phyloP scores from a whole-genome alignment of 1,140 invertebrate species.

The Hydropsyche tenuis region DNA sequence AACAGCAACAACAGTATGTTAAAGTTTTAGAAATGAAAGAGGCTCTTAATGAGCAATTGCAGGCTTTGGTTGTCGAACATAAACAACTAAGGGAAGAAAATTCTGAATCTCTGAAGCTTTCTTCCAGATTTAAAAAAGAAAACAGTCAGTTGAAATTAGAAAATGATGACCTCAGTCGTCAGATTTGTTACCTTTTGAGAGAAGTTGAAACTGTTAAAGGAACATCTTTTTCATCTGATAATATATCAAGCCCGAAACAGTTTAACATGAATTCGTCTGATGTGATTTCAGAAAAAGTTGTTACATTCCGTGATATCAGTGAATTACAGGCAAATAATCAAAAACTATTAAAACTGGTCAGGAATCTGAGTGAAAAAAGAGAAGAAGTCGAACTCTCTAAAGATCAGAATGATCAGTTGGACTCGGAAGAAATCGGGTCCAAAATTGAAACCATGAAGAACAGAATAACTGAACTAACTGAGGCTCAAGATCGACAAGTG shows the following conservation, averaged over 20 bases:
- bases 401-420: constrained; percentile 66
- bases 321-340: constrained; percentile 90
- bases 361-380: constrained; percentile 80
- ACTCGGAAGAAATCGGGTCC: constrained; percentile 68
- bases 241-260: no score
- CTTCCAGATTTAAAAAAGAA: constrained; percentile 74
- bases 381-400: constrained; percentile 77
- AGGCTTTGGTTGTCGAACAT: constrained; percentile 76
- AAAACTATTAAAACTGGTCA: constrained; percentile 78
- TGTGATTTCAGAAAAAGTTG: constrained; percentile 82
- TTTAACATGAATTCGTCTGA: constrained; percentile 55
- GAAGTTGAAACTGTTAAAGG: constrained; percentile 83
- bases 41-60: constrained; percentile 75
- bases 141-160: constrained; percentile 79
- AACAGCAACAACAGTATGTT: constrained; percentile 81
- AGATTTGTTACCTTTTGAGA: constrained; percentile 83
- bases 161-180: constrained; percentile 75
- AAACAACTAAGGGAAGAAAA: constrained; percentile 73
- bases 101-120: constrained; percentile 72
- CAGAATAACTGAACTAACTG: constrained; percentile 68
- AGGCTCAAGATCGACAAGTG: constrained; percentile 75
- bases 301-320: constrained; percentile 87
- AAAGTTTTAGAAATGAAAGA: constrained; percentile 74
- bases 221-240: constrained; percentile 56
- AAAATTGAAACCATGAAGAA: constrained; percentile 67